Conservation (phyloP, 1,140 invertebrate species). For the Meloidogyne exigua region DNA sequence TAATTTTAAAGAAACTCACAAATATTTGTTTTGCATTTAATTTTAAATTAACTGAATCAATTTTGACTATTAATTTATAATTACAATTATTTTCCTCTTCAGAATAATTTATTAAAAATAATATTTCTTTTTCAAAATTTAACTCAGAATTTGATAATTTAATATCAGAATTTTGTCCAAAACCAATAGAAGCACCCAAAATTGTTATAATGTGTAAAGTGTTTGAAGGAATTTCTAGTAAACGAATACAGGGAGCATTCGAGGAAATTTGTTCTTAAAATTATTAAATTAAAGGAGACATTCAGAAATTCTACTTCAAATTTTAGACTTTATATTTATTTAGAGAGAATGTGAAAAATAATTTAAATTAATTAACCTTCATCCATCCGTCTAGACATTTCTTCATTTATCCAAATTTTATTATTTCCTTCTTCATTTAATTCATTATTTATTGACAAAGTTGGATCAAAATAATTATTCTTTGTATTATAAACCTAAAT, state of each 20-base stretch:
- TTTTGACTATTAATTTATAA: background rate
- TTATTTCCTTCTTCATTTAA: background rate
- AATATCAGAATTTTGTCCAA: slow-evolving; percentile 17
- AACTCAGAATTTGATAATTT: slow-evolving; percentile 10
- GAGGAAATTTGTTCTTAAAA: slow-evolving; percentile 7
- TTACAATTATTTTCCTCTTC: background rate
- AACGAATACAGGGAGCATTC: slow-evolving; percentile 23
- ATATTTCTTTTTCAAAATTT: background rate
- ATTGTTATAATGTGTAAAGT: slow-evolving; percentile 24
- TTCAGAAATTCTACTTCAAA: no score
- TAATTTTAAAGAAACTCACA: background rate
- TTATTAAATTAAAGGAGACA: background rate
- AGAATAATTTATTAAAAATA: slow-evolving; percentile 4
- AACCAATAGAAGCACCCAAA: slow-evolving; percentile 18
- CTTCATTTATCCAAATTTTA: background rate
- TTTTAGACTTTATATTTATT: no score
- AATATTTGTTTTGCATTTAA: slow-evolving; percentile 1
- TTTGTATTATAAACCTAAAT: background rate
- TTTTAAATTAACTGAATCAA: background rate
- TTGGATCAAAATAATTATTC: background rate
- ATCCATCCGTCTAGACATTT: background rate
- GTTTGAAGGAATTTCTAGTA: slow-evolving; percentile 15
- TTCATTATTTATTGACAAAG: background rate
- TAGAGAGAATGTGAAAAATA: no score
- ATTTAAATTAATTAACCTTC: no score